Evolutionary conservation across 2,113 vertebrate genomes (phyloP), one percentile per base, ranked within the genome.

Genomic region (Carassius carassius): DNA sequence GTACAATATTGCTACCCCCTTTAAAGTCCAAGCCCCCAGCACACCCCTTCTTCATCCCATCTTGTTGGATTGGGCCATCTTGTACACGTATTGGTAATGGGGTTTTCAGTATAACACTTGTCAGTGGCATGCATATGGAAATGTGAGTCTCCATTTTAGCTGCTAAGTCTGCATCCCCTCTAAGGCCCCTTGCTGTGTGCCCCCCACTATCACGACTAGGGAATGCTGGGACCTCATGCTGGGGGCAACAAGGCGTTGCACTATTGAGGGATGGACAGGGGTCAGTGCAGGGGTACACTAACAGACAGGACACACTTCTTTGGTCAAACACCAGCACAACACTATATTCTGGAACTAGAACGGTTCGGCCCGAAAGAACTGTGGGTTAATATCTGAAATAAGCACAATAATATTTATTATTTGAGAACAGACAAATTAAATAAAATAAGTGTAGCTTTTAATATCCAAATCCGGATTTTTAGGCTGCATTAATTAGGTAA

Each of bases 1-100:
- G 87, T 89, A 90, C 92, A 88, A 94, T 94, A 94, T 94, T 94
- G 92, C 92, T 83, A 75, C 87, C 87, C 87, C 83, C 87, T 65
- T 49, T 81, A 84, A 83, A 54, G 29, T 14, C 25, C 87, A 19
- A 86, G 47, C 73, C 44, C 58, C 70, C 49, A 82, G 62, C 58
- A 5, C 54, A 29, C 54, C 75, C 83, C 5, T 41, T 49, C 51
- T 16, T 49, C 19, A 58, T 79, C 78, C 58, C 76, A 49, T 84
- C 75, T 29, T 72, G 41, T 81, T 88, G 85, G 86, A 84, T 83
- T 44, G 67, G 77, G 83, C 83, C 87, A 77, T 86, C 88, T 90
- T 89, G 88, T 63, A 37, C 88, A 91, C 85, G 88, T 88, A 89
- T 90, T 90, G 86, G 81, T 74, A 70, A 17, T n/a, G 65, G 73